Evolutionary conservation across 2,888 invertebrate species (phyloP).

Genomic region (Parochlus steinenii): DNA sequence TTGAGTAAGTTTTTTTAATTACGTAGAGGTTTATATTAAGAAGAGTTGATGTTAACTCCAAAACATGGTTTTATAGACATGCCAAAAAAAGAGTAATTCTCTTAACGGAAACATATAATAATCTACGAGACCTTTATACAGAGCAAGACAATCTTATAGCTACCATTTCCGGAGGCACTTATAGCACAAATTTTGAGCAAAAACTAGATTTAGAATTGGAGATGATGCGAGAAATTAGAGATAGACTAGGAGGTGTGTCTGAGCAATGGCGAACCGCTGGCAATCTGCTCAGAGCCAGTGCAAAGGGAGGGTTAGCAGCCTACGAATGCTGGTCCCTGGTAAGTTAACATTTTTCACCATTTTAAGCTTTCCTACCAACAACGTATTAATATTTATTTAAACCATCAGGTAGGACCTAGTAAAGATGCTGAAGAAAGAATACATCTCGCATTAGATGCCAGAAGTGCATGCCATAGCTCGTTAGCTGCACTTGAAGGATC

Average conservation of each 20-base stretch:
- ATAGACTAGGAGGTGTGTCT: constrained; percentile 26
- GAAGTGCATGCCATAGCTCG: constrained; percentile 24
- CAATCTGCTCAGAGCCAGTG: constrained; percentile 23
- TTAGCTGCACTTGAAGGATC: constrained; percentile 26
- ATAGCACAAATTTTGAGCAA: constrained; percentile 26
- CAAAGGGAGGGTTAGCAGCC: constrained; percentile 24
- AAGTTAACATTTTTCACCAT: too few species aligned
- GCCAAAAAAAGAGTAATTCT: constrained; percentile 23
- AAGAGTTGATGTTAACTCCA: too few species aligned
- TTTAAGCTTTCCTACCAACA: too few species aligned
- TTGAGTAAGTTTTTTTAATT: too few species aligned
- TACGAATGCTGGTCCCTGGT: constrained; percentile 24
- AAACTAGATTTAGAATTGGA: constrained; percentile 26
- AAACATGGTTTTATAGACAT: too few species aligned
- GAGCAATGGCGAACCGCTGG: constrained; percentile 31
- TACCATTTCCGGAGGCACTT: constrained; percentile 27
- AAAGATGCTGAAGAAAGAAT: constrained; percentile 19
- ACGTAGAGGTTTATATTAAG: too few species aligned
- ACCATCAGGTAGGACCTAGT: background rate
- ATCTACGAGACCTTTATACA: constrained; percentile 24
- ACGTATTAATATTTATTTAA: too few species aligned
- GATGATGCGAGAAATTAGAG: constrained; percentile 24
- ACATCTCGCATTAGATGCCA: constrained; percentile 23
- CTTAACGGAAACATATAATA: constrained; percentile 21
- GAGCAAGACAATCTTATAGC: constrained; percentile 29